Evolutionary conservation across 2,113 vertebrate species (phyloP), one percentile per base, ranked within the genome.

Genomic region (Malaclemys terrapin): DNA sequence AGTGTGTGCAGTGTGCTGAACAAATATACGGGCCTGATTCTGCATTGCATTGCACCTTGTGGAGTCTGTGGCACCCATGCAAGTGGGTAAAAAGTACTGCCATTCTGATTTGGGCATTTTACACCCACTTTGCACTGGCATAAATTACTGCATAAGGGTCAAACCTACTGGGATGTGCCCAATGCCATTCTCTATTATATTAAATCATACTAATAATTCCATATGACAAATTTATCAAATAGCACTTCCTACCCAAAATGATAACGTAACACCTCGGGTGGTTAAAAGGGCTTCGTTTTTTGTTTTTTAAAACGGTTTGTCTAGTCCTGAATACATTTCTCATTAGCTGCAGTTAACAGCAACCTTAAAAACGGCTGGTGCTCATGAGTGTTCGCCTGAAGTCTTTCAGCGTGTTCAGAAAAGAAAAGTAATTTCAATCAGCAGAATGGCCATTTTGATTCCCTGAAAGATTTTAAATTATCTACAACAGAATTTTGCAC

Each of bases 381-480:
- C 10, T 78, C 1, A 12, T 93, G 45, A 84, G 29, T 14, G 53
- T 87, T 80, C 93, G 19, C 19, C 50, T 57, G 59, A 17, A 31
- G 10, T 87, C 87, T 10, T 3, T 22, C 87, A 81, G 24, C 25
- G 56, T 85, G 93, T 89, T 85, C 83, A 89, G 69, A 82, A 91
- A 90, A 91, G 0, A 88, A 89, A 94, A 97, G 84, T 54, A 0
- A 69, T 92, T 90, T 93, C 31, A 93, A 78, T 82, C 82, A 57
- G 76, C 84, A 87, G 27, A 89, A 17, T 93, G 87, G 17, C 31
- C 47, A 85, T 86, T 95, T 82, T 72, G 22, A 89, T 94, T 93
- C 82, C 53, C 79, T n/a, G 0, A 87, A 96, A 93, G 5, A 80
- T 92, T 78, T 35, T 84, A 95, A 95, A 91, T 91, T 29, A 96